Conservation (phyloP, 2,888 invertebrate species). For the Tinea trinotella region DNA sequence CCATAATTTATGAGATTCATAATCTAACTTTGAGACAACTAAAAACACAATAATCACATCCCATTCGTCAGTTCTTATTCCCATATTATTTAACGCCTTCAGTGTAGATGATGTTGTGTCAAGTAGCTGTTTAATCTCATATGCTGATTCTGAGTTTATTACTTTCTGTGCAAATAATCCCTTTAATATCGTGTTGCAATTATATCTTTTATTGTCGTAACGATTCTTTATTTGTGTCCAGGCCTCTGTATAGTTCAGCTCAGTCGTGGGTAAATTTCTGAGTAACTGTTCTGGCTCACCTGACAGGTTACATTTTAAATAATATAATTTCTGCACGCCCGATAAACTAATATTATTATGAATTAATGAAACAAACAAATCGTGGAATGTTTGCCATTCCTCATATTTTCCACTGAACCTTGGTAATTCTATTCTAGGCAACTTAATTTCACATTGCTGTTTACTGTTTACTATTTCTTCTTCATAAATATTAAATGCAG, state of each 20-base stretch:
- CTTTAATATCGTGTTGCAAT: conserved; percentile 24
- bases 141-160: conserved; percentile 22
- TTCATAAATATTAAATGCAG: too few species aligned
- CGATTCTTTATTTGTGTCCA: conserved; percentile 24
- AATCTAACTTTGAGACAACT: conserved; percentile 25
- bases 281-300: conserved; percentile 25
- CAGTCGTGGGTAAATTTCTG: conserved; percentile 23
- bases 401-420: conserved; percentile 24
- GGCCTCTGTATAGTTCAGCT: conserved; percentile 24
- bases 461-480: too few species aligned
- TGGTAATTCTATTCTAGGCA: conserved; percentile 24
- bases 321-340: conserved; percentile 26
- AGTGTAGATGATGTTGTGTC: conserved; percentile 24
- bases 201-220: conserved; percentile 26
- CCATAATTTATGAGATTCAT: conserved; percentile 25
- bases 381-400: conserved; percentile 25
- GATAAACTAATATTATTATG: conserved; percentile 22
- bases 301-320: conserved; percentile 24
- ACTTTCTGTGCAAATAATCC: conserved; percentile 22
- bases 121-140: conserved; percentile 20
- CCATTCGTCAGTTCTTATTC: conserved; percentile 20
- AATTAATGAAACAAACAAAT: conserved; percentile 24
- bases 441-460: conserved; percentile 21
- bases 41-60: conserved; percentile 24
- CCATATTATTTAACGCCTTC: conserved; percentile 22